Conservation (phyloP, 2,113 vertebrate genomes). For the Pogonocichla stellata region DNA sequence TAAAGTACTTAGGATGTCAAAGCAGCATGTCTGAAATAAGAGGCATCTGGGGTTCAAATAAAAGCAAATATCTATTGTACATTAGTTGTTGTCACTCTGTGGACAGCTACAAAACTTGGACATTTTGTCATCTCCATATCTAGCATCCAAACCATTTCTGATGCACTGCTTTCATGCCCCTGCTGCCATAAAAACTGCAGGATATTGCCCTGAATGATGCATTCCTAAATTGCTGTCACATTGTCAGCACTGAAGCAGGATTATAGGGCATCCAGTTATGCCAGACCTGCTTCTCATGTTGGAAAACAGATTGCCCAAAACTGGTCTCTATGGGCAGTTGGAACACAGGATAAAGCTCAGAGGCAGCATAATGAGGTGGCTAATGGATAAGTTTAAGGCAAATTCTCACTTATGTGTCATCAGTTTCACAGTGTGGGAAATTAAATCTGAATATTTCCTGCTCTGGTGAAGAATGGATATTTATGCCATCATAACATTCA, state of each 20-base stretch:
- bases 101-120: not conserved
- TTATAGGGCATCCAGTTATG: not conserved
- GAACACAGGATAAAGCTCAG: not conserved
- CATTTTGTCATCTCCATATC: accelerated
- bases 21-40: not conserved
- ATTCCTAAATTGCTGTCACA: not conserved
- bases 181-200: not conserved
- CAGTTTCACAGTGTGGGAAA: not conserved
- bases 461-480: not conserved
- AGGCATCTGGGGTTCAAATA: not conserved
- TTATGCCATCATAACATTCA: not conserved
- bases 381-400: not conserved
- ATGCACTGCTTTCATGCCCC: not conserved
- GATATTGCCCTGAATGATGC: not conserved
- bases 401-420: not conserved
- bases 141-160: not conserved
- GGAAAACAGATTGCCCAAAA: not conserved
- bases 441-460: not conserved
- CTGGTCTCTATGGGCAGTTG: not conserved
- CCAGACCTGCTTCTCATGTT: not conserved
- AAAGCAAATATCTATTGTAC: not conserved
- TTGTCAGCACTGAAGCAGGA: not conserved
- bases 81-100: not conserved
- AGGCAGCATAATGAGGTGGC: not conserved
- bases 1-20: not conserved